Percentiles rank a stretch among this genome's conserved stretches.
Evolutionary conservation across 2,797 vertebrate species (phyloP).

Genomic region (Phalloptychus januarius): DNA sequence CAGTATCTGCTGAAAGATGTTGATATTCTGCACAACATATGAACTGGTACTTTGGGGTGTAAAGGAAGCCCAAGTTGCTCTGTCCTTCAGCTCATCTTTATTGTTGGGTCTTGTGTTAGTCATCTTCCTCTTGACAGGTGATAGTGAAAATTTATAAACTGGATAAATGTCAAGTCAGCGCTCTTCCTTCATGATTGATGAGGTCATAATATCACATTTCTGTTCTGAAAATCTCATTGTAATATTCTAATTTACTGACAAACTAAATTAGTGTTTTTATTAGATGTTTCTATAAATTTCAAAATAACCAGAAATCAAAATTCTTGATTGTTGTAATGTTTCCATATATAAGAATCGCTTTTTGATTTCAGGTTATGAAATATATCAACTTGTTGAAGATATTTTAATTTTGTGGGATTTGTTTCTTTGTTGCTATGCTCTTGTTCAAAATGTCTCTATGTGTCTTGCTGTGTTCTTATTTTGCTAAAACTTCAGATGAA

Average conservation of each 20-base stretch:
- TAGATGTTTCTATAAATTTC: neutral
- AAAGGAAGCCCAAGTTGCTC: neutral
- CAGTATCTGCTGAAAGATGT: neutral
- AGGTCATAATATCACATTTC: neutral
- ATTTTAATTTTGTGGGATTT: neutral
- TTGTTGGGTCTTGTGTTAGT: neutral
- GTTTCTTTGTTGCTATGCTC: neutral
- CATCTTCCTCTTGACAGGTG: neutral
- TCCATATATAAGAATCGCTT: neutral
- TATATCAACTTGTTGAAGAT: neutral
- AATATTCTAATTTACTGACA: conserved; percentile 1
- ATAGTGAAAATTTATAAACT: neutral
- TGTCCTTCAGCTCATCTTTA: neutral
- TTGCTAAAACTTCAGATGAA: conserved; percentile 81
- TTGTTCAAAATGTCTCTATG: conserved; percentile 6
- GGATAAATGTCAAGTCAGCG: neutral
- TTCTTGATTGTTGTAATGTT: neutral
- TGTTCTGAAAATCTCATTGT: neutral
- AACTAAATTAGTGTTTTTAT: neutral
- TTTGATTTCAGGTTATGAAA: neutral
- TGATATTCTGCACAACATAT: too few relatives aligned
- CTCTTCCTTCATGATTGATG: neutral
- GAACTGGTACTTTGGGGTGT: too few relatives aligned
- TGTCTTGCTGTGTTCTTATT: conserved; percentile 13
- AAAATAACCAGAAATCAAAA: neutral